Evolutionary conservation across 1,140 invertebrate species (phyloP), one percentile per base, ranked within the genome.

Genomic region (Manduca sexta): DNA sequence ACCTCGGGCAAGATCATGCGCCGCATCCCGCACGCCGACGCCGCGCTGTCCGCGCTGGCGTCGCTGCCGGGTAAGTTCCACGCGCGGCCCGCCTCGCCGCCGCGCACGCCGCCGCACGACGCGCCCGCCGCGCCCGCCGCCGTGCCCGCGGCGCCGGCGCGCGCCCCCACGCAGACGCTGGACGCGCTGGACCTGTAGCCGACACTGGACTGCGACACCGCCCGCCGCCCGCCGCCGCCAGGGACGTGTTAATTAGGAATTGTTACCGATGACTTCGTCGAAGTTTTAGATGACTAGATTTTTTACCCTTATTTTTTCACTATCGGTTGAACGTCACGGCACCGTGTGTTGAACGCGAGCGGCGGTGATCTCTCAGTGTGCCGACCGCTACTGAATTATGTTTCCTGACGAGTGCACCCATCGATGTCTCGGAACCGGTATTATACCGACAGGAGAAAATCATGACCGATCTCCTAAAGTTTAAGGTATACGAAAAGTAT

Each of bases 1-100:
- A 99, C 97, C 3, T 98, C 96, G 30, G 98, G 98, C 31, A 98
- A 98, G 84, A 97, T 99, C 64, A 98, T 99, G 96, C 90, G 93
- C 49, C 93, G 93, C 78, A 79, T 93, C 69, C 93, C 92, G 30
- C 92, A 93, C 68, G 87, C 87, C 1, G 88, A 89, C 64, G 88
- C 88, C 47, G 87, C 80, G 60, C 81, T 89, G 39, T 87, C 87
- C 5, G 80, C 82, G 42, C 80, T 87, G 51, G 86, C 75, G 26
- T 68, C 74, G 53, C 67, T 82, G 55, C 75, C 78, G 7, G 75
- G 74, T 55, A 82, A 78, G 60, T 80, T 80, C 74, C 69, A 76
- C 56, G 58, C 64, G 63, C 74, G 76, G 15, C 53, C 71, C 12
- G 6, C 60, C 15, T 55, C 73, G 50, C 71, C 74, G 14, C 61